Conservation (phyloP, 2,797 vertebrate genomes). For the Neomorphus geoffroyi region DNA sequence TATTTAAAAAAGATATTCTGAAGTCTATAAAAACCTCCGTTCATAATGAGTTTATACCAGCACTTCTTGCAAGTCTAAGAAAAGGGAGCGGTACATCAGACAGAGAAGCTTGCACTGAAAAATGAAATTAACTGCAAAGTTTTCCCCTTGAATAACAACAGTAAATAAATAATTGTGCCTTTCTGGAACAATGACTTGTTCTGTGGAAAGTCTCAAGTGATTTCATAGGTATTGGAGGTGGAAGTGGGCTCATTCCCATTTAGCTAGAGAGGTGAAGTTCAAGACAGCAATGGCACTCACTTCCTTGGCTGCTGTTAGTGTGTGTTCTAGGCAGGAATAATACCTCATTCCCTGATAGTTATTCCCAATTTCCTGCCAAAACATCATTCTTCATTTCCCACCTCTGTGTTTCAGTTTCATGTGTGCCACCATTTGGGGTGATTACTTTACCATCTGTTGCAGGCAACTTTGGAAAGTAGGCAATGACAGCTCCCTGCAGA, state of each 20-base stretch:
- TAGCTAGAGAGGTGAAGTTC: conserved; percentile 11
- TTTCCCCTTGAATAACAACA: background rate
- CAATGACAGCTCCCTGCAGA: conserved; percentile 33
- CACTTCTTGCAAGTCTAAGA: background rate
- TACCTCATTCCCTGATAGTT: conserved; percentile 34
- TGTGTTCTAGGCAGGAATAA: conserved; percentile 11
- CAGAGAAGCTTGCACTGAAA: background rate
- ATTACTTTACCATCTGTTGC: conserved; percentile 65
- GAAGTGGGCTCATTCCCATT: conserved; percentile 14
- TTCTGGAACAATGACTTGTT: background rate
- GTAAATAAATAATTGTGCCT: background rate
- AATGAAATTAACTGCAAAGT: background rate
- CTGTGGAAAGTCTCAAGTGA: background rate
- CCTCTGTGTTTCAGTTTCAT: conserved; percentile 22
- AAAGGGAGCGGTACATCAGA: background rate
- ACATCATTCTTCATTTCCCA: conserved; percentile 54
- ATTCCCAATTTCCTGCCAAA: conserved; percentile 1
- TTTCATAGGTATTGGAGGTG: conserved; percentile 35
- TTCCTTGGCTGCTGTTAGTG: background rate
- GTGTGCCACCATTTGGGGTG: conserved; percentile 47
- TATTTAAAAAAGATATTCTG: background rate
- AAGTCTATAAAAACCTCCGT: background rate
- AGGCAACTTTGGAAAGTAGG: conserved; percentile 44
- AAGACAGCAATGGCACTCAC: conserved; percentile 22
- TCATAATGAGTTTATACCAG: background rate